Evolutionary conservation across 1,140 invertebrate genomes (phyloP), one percentile per base, ranked within the genome.

Genomic region (Nephotettix cincticeps): DNA sequence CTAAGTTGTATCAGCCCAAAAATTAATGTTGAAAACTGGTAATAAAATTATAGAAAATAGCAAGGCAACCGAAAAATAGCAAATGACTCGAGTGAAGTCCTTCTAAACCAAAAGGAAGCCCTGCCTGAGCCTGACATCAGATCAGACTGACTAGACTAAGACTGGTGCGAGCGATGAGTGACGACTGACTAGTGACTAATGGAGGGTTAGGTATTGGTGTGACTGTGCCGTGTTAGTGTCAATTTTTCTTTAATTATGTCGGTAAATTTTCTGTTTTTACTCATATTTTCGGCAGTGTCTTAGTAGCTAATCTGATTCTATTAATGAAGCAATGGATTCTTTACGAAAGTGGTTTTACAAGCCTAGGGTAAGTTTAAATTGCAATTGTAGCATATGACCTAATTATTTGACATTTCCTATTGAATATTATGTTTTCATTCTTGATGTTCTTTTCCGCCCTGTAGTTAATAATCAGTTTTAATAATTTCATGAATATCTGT

Each of bases 281-380:
- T 68, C 13, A 43, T 66, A 17, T 66, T 68, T 47, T 74, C 70
- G 64, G 68, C 71, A 43, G 71, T 72, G 28, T 74, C 73, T 72
- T 74, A 74, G 71, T 71, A 71, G 47, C 43, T 11, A 23, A 27
- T 58, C 29, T 65, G 28, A 47, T 36, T 61, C 70, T 61, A 66
- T 67, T 23, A 32, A 32, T 40, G 23, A 65, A 14, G 80, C 80
- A 75, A 94, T 95, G 93, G 91, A 94, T 85, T 94, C 93, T 75
- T 86, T 95, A 77, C 86, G 93, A 84, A 94, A 93, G 86, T 95
- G 93, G 93, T 91, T 95, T 80, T 94, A 93, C 83, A 93, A 90
- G 84, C 93, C 93, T 76, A 94, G 94, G 90, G 93, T 94, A 85
- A 84, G 83, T 83, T 77, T n/a, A 77, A 79, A 47, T 32, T 45